A percentile compares a stretch with the other conserved stretches of the same genome.
These are phyloP conservation scores for Procambarus virginalis DNA, from an alignment of 1,140 invertebrate genomes.

Conservation along the genomic window DNA sequence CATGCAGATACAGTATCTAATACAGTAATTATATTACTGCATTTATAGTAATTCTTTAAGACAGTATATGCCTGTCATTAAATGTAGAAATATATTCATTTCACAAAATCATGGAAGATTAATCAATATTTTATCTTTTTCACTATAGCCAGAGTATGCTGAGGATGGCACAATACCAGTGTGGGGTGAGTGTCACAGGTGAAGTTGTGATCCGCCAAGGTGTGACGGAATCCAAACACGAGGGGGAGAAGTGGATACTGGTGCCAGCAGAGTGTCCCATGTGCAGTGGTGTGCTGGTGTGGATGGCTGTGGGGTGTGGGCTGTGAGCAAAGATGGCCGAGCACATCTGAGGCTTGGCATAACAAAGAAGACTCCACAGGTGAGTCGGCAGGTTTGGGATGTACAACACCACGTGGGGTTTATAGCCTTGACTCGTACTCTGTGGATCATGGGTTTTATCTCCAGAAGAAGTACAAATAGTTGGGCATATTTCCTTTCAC, in stretches of 20 bases:
- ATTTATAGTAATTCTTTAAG: too few species aligned
- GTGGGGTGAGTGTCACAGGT: conserved; percentile 74
- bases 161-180: conserved; percentile 70
- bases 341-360: conserved; percentile 78
- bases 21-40: too few species aligned
- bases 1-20: too few species aligned
- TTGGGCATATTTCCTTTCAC: too few species aligned
- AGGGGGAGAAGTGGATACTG: conserved; percentile 82
- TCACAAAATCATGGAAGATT: too few species aligned
- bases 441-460: too few species aligned
- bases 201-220: conserved; percentile 73
- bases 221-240: conserved; percentile 70
- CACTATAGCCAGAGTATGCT: conserved; percentile 65
- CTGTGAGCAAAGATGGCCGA: conserved; percentile 87
- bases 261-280: conserved; percentile 85
- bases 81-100: too few species aligned
- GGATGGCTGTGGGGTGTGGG: conserved; percentile 85
- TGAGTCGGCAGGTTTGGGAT: neutral
- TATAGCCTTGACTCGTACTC: too few species aligned
- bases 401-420: too few species aligned
- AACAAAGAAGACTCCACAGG: conserved; percentile 71
- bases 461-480: too few species aligned
- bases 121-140: conserved; percentile 46
- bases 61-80: too few species aligned
- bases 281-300: conserved; percentile 78